Evolutionary conservation across 92 coral and sea anemone genomes (phyloP), one percentile per base, ranked within the genome.

Genomic region (Ricordea florida): DNA sequence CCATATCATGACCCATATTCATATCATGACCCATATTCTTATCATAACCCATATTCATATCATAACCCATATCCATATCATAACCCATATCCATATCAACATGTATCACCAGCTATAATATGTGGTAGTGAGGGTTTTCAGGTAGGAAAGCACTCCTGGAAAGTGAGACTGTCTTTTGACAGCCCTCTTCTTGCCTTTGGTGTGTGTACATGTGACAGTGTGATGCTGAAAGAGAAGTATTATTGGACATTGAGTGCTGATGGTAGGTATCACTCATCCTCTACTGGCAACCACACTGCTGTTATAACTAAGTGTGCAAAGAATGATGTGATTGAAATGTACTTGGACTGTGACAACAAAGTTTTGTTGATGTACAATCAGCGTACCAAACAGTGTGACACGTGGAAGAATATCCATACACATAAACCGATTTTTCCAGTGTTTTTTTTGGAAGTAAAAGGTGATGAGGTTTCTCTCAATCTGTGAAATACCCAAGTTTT

Each of bases 141-240:
- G 22, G 13, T 5, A 14, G 74, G 74, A 16, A 67, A 67, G 18
- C 61, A 67, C 10, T 67, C 61, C 11, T 67, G 71, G 72, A 64
- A 64, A 42, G 72, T 64, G 28, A 43, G 49, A 43, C 23, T 64
- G 24, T 45, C 24, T 17, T 10, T 0, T 10, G 23, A 15, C 9
- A n/a, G n/a, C n/a, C n/a, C n/a, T n/a, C n/a, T n/a, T 14, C 22
- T 30, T 45, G 11, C 40, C 33, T 48, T 66, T 66, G 73, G 73
- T 0, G 29, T 66, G 10, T 24, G 63, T 3, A 29, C 0, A 17
- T 20, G 27, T 30, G 0, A 6, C 6, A 2, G 13, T 5, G 5
- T 4, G 0, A 0, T 0, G 1, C n/a, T 8, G 0, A 20, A 2
- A 28, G 2, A 3, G 6, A 4, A 29, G 0, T 8, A 22, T 24